phyloP scores from a whole-genome alignment of 2,113 vertebrate species.

The Cephalopholis sonnerati region DNA sequence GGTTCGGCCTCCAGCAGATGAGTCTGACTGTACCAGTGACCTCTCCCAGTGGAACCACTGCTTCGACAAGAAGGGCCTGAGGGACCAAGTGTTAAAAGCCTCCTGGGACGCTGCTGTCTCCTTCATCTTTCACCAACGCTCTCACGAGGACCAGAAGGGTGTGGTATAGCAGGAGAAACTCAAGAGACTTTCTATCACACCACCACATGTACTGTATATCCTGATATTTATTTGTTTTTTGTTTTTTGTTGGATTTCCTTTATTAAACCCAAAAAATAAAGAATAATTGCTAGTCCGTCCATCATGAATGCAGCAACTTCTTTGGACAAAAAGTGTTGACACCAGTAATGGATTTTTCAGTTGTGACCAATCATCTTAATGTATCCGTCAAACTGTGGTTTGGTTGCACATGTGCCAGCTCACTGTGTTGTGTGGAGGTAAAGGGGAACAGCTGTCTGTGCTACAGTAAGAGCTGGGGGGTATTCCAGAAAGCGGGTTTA shows the following conservation, averaged over 20 bases:
- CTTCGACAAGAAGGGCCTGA: slow-evolving; percentile 90
- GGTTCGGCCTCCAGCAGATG: slow-evolving; percentile 87
- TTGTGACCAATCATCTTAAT: neutral
- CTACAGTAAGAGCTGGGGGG: neutral
- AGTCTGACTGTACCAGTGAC: slow-evolving; percentile 92
- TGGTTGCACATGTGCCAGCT: neutral
- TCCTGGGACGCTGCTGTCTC: slow-evolving; percentile 93
- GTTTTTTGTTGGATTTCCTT: neutral
- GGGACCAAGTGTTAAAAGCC: slow-evolving; percentile 89
- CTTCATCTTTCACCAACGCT: slow-evolving; percentile 95
- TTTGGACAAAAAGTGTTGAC: neutral
- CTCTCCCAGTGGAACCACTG: slow-evolving; percentile 96
- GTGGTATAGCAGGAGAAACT: slow-evolving; percentile 73
- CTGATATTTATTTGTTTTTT: slow-evolving; percentile 56
- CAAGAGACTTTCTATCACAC: neutral
- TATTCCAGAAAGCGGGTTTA: too few species aligned
- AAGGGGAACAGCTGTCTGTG: neutral
- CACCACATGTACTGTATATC: slow-evolving; percentile 25
- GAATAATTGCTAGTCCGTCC: neutral
- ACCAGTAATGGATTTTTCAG: neutral
- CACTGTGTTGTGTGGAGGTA: neutral
- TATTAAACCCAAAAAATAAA: slow-evolving; percentile 31
- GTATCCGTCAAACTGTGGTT: neutral
- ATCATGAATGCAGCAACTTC: neutral
- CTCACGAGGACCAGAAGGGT: slow-evolving; percentile 92